Percentiles rank a stretch among this genome's conserved stretches.
phyloP scores from a whole-genome alignment of 2,888 invertebrate species.

The Digitonthophagus gazella region DNA sequence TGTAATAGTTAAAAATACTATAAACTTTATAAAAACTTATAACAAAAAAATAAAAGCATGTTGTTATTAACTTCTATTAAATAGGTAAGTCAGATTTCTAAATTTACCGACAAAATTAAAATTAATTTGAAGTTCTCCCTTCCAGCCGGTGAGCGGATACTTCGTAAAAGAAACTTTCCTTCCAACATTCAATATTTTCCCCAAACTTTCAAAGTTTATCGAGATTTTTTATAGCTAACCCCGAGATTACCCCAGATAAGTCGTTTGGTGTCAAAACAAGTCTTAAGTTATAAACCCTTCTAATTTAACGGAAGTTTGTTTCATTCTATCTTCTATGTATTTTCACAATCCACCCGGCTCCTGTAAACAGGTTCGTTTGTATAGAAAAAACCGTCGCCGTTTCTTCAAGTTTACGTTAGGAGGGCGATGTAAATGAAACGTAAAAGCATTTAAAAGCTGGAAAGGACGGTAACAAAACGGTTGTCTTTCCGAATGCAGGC shows the following conservation, averaged over 20 bases:
- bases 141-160: background rate
- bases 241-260: background rate
- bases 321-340: too few species aligned
- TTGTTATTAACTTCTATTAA: too few species aligned
- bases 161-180: background rate
- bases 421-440: background rate
- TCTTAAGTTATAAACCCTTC: background rate
- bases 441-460: background rate
- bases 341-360: too few species aligned
- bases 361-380: too few species aligned
- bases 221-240: background rate
- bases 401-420: background rate
- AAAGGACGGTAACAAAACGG: background rate
- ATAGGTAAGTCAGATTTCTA: too few species aligned
- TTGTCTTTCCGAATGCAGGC: slow-evolving; percentile 30
- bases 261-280: background rate
- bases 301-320: background rate
- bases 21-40: too few species aligned
- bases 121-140: background rate
- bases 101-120: background rate
- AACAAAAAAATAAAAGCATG: too few species aligned
- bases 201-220: background rate
- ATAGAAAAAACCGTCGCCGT: too few species aligned
- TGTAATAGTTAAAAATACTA: too few species aligned
- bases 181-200: background rate